Evolutionary conservation across 2,113 vertebrate species (phyloP), one percentile per base, ranked within the genome.

Genomic region (Phrynosoma blainvillii): DNA sequence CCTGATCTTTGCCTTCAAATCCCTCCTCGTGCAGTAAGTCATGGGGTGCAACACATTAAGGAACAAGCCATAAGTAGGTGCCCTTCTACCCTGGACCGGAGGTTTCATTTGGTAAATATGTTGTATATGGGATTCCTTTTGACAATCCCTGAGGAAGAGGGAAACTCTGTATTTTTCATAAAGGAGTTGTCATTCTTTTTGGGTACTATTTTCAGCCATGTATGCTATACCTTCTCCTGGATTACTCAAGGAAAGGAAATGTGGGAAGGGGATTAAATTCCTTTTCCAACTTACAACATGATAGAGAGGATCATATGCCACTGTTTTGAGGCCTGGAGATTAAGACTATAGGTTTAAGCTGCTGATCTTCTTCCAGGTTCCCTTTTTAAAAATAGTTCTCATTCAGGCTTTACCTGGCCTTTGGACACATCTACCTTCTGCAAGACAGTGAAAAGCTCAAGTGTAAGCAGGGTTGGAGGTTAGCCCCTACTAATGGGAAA

Each of bases 341-440:
- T n/a, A 82, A 87, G 32, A 27, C 52, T 80, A 82, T 59, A 81
- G 65, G n/a, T 87, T 74, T 62, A 87, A 81, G 32, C 30, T 73
- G 32, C 54, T 75, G 70, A 82, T 82, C 70, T 82, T 36, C 54
- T 80, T 40, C 36, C 11, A 47, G 25, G 52, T 42, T 65, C 74
- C 20, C 52, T 70, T 80, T 27, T 80, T 32, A 20, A 87, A 87
- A 87, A 73, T 27, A 80, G 47, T n/a, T 36, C 32, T 80, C 66
- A 74, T n/a, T n/a, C n/a, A n/a, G 25, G 13, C n/a, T 79, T 86
- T 42, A 79, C 30, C 66, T 80, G 25, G 21, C 10, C 42, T 80
- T 80, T 70, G 47, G 77, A 56, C n/a, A 11, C 20, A 25, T 30
- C 32, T 74, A 73, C 20, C 68, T 32, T 62, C 25, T 23, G 12